Percentiles rank a stretch among this genome's conserved stretches.
phyloP scores from a whole-genome alignment of 2,797 vertebrate genomes.

The Remorina albescens region DNA sequence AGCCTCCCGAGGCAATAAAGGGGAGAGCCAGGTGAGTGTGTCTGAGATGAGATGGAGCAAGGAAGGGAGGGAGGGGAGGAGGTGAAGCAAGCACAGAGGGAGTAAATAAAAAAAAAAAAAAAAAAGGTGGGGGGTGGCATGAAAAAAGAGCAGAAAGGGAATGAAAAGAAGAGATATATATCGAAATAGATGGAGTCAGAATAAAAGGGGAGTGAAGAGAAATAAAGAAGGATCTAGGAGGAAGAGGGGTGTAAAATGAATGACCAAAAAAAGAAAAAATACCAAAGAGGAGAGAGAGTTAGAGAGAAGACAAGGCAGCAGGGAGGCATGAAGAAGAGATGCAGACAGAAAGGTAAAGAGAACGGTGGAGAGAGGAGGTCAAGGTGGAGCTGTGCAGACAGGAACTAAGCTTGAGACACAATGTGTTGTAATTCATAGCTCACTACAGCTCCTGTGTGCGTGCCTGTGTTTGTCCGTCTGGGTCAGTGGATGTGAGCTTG shows the following conservation, averaged over 20 bases:
- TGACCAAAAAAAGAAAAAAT: slow-evolving; percentile 27
- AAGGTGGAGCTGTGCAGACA: slow-evolving; percentile 82
- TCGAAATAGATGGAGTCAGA: slow-evolving; percentile 73
- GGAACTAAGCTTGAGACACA: slow-evolving; percentile 84
- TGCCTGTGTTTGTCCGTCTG: slow-evolving; percentile 77
- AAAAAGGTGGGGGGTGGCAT: slow-evolving; percentile 53
- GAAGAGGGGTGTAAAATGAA: slow-evolving; percentile 63
- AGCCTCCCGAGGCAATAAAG: slow-evolving; percentile 85
- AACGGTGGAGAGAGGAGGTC: slow-evolving; percentile 70
- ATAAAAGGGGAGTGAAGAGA: slow-evolving; percentile 68
- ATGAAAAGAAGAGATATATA: slow-evolving; percentile 73
- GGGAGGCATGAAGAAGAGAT: slow-evolving; percentile 70
- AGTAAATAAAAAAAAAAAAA: slow-evolving; percentile 77
- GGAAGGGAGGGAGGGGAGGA: slow-evolving; percentile 50
- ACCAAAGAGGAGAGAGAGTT: slow-evolving; percentile 32
- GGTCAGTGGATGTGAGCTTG: slow-evolving; percentile 66
- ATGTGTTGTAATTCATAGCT: slow-evolving; percentile 97
- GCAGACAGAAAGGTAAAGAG: slow-evolving; percentile 72
- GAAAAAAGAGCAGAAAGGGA: slow-evolving; percentile 63
- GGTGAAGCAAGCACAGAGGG: slow-evolving; percentile 57
- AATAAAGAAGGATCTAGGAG: slow-evolving; percentile 60
- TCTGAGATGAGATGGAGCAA: slow-evolving; percentile 86
- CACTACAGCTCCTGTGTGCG: slow-evolving; percentile 81
- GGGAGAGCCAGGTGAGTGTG: slow-evolving; percentile 91
- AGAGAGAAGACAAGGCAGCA: slow-evolving; percentile 59